These are phyloP conservation scores for Epinotia brunnichana DNA, from an alignment of 2,888 invertebrate species.

Conservation along the genomic window DNA sequence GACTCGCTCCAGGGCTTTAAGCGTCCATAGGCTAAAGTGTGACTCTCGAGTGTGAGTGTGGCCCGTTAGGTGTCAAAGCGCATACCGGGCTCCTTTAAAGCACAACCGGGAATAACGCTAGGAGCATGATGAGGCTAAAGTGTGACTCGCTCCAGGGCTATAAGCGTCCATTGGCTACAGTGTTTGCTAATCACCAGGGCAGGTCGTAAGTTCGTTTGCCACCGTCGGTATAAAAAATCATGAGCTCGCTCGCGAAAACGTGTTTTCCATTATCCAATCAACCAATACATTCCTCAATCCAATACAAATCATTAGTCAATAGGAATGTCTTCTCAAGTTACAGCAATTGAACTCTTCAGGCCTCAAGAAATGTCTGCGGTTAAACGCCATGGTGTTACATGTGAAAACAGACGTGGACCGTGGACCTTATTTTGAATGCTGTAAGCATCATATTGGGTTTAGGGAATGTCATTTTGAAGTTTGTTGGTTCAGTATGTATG, in stretches of 20 bases:
- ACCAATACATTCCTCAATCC: conserved; percentile 29
- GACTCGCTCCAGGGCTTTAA: no score
- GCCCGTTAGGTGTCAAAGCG: no score
- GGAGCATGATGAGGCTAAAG: no score
- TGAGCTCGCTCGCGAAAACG: neutral
- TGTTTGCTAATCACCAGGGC: no score
- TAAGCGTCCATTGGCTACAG: no score
- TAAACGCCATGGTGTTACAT: conserved; percentile 45
- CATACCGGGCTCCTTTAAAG: no score
- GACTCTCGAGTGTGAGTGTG: no score
- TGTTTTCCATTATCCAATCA: conserved; percentile 5
- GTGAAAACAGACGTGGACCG: neutral
- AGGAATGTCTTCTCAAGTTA: conserved; percentile 36
- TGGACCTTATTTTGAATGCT: neutral
- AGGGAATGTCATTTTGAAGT: neutral
- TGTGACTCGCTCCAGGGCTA: no score
- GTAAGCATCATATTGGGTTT: neutral
- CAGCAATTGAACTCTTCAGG: conserved; percentile 42
- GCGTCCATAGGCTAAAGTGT: no score
- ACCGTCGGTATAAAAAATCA: no score
- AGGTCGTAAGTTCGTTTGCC: no score
- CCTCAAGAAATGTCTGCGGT: conserved; percentile 56
- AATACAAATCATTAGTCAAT: conserved; percentile 35
- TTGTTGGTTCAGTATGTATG: neutral
- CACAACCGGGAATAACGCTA: no score